phyloP scores from a whole-genome alignment of 2,888 invertebrate genomes.

The Dasysyrphus tricinctus region DNA sequence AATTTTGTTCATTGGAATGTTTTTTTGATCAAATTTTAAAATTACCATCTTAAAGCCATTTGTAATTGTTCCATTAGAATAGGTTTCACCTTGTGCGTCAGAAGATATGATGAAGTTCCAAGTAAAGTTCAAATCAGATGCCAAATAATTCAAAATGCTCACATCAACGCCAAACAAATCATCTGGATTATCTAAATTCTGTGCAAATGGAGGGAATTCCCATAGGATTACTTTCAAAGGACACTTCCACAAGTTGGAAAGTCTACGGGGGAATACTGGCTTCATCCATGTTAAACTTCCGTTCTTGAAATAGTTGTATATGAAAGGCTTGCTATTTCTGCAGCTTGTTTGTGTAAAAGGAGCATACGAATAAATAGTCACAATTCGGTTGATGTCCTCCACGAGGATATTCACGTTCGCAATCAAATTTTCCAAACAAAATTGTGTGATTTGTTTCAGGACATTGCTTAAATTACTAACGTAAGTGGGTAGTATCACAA shows the following conservation, averaged over 20 bases:
- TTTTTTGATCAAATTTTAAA: background rate
- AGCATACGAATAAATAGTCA: background rate
- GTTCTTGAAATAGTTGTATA: background rate
- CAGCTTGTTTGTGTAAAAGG: background rate
- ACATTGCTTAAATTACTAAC: background rate
- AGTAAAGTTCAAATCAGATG: background rate
- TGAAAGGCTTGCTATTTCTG: background rate
- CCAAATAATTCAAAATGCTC: background rate
- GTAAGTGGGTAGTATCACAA: background rate
- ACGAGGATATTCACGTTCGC: background rate
- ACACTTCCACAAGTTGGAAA: background rate
- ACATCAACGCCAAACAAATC: background rate
- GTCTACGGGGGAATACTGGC: background rate
- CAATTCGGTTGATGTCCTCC: background rate
- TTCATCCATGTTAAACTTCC: background rate
- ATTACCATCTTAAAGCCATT: constrained; percentile 9
- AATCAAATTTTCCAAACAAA: background rate
- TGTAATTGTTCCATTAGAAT: background rate
- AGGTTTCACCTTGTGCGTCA: background rate
- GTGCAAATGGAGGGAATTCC: background rate
- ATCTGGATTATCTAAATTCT: background rate
- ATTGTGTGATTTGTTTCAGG: background rate
- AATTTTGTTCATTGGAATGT: background rate
- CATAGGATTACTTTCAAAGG: background rate
- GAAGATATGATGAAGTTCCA: background rate